phyloP scores from a whole-genome alignment of 2,888 invertebrate genomes.

The Aphodius sticticus region DNA sequence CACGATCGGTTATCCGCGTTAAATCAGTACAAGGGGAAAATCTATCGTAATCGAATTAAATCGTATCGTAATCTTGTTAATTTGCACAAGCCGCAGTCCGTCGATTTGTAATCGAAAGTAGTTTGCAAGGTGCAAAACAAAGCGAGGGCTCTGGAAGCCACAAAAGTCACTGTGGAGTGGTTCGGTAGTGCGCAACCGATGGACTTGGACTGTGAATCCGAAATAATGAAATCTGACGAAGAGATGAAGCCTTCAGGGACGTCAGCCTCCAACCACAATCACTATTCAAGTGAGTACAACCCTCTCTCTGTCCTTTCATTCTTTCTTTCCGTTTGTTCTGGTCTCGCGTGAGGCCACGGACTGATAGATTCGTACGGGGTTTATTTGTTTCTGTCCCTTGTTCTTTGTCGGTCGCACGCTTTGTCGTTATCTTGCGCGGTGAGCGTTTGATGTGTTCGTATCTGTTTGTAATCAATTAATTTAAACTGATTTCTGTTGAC shows the following conservation, averaged over 20 bases:
- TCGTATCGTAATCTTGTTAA: constrained; percentile 25
- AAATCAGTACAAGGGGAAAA: neutral
- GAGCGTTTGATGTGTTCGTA: neutral
- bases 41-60: constrained; percentile 19
- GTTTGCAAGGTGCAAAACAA: neutral
- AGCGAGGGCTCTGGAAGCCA: neutral
- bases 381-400: neutral
- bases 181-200: constrained; percentile 43
- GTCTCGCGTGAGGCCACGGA: neutral
- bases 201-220: constrained; percentile 48
- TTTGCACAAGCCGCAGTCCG: neutral
- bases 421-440: neutral
- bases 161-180: constrained; percentile 44
- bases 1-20: constrained; percentile 5
- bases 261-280: constrained; percentile 50
- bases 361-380: constrained; percentile 7
- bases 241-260: constrained; percentile 52
- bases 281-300: constrained; percentile 50
- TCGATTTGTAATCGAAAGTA: neutral
- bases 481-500: too few relatives aligned
- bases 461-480: too few relatives aligned
- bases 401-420: neutral
- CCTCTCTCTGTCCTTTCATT: constrained; percentile 11
- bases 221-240: constrained; percentile 53
- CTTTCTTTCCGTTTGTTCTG: neutral